These are phyloP conservation scores for Meriones psammophilus DNA, from an alignment of 2,797 vertebrate genomes.

Conservation along the genomic window DNA sequence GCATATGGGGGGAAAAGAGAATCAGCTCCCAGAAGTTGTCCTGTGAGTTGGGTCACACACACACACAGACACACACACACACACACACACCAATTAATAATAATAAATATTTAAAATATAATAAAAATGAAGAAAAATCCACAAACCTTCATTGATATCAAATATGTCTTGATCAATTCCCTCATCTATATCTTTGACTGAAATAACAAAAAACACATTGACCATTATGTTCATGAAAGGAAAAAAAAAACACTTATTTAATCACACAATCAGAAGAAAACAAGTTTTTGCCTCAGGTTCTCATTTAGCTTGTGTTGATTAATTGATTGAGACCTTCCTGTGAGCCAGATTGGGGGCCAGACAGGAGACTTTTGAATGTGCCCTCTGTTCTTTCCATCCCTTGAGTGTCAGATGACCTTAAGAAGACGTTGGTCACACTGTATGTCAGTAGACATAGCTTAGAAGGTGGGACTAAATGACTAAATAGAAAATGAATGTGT, in stretches of 20 bases:
- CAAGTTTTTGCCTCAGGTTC: constrained; percentile 21
- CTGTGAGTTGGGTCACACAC: too few species aligned
- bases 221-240: constrained; percentile 82
- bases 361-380: background rate
- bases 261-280: constrained; percentile 46
- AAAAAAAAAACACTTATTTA: constrained; percentile 77
- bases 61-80: background rate
- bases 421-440: constrained; percentile 16
- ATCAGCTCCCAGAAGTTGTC: background rate
- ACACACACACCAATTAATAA: background rate
- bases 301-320: constrained; percentile 31
- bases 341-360: background rate
- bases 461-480: background rate
- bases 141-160: constrained; percentile 95
- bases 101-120: background rate
- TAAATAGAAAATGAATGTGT: constrained; percentile 61
- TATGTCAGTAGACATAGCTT: constrained; percentile 47
- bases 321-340: background rate
- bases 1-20: background rate
- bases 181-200: constrained; percentile 92
- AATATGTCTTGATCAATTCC: constrained; percentile 94
- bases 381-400: background rate
- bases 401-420: constrained; percentile 36
- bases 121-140: constrained; percentile 4
- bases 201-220: constrained; percentile 82